Base-by-base conservation (phyloP, 2,797 vertebrate genomes). In the Potorous gilbertii region DNA sequence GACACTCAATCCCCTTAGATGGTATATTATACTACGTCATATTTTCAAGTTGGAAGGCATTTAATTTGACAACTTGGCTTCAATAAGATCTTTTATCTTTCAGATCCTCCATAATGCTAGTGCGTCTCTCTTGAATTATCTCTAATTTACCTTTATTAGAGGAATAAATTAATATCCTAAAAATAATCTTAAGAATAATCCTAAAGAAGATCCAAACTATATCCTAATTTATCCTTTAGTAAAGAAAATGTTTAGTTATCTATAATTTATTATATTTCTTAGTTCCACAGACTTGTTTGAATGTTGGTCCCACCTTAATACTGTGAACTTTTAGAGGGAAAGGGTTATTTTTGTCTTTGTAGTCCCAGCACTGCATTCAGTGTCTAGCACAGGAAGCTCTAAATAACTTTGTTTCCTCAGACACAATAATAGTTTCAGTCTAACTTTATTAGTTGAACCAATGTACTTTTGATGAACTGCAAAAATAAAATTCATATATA, bases 401-500 rank as follows among this genome's bases (percentile, higher is more conserved):
- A 93, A 27, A 55, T 56, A 91, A 21, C 27, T 95, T 5, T 81
- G 16, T 74, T 74, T 74, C 16, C n/a, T 74, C 40, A 40, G n/a
- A 74, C n/a, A 18, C 34, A 74, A 74, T 18, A 40, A 74, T 74
- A 24, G 8, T 46, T 27, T 46, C 9, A 46, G 40, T 46, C 74
- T 46, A 52, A 90, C 3, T 81, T 24, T 94, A 5, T n/a, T 66
- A 56, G n/a, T 46, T 55, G 4, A 96, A 93, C 56, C 54, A 92
- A 74, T 24, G 21, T 3, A 46, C n/a, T 87, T 90, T 55, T 91
- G 56, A 57, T 34, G 90, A 95, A 93, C 92, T 46, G 24, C 3
- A 94, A 93, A 46, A 90, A 95, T 91, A 54, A 94, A 94, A 95
- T 46, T 50, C 4, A 90, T 4, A 62, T 81, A 40, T 24, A 56